phyloP scores from a whole-genome alignment of 2,888 invertebrate genomes.

The Acholoe squamosa region DNA sequence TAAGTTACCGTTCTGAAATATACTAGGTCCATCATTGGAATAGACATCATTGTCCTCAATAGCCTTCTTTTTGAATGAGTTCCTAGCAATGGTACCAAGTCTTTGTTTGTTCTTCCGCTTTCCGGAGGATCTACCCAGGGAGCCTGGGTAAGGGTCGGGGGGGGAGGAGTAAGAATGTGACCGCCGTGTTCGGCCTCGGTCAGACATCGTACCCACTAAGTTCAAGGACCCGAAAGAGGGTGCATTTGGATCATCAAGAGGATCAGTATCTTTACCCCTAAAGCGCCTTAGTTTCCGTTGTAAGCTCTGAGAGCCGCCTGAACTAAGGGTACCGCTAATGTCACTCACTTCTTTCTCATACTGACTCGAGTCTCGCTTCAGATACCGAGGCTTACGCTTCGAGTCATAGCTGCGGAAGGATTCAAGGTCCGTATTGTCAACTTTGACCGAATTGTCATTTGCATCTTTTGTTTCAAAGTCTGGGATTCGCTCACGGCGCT shows the following conservation, averaged over 20 bases:
- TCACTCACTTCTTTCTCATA: constrained; percentile 34
- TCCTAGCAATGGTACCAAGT: not conserved
- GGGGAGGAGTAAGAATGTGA: not conserved
- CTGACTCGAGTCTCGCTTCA: not conserved
- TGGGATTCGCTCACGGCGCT: constrained; percentile 1
- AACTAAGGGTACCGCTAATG: constrained; percentile 37
- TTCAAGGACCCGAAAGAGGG: constrained; percentile 32
- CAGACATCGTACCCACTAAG: constrained; percentile 26
- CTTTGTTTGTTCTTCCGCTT: constrained; percentile 7
- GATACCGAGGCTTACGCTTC: constrained; percentile 16
- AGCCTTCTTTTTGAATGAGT: not conserved
- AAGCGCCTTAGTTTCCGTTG: constrained; percentile 60
- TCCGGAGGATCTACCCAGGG: constrained; percentile 19
- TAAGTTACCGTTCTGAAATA: not conserved
- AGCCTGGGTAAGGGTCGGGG: not conserved
- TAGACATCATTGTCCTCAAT: constrained; percentile 47
- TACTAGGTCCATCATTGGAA: not conserved
- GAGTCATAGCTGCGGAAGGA: constrained; percentile 66
- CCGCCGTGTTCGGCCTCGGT: constrained; percentile 24
- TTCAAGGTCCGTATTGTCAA: constrained; percentile 31
- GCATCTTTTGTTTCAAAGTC: constrained; percentile 40
- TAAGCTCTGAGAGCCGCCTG: constrained; percentile 44
- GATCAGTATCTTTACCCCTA: not conserved
- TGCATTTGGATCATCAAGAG: not conserved
- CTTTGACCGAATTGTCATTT: not conserved